phyloP scores from a whole-genome alignment of 2,888 invertebrate genomes.

The Drosophila macrospina region DNA sequence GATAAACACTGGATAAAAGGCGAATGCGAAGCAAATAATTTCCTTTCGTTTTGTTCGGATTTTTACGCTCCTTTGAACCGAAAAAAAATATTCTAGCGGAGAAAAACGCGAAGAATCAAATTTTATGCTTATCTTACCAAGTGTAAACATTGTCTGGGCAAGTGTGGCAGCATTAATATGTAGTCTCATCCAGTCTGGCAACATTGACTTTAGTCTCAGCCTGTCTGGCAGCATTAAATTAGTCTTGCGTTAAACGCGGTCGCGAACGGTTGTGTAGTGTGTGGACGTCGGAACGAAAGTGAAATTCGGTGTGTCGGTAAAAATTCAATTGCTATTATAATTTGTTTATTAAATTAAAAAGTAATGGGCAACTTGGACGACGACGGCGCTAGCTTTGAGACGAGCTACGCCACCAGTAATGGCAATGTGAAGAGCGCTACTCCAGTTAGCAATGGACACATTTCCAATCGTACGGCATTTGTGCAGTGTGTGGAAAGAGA shows the following conservation, averaged over 20 bases:
- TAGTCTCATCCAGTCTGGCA: no score
- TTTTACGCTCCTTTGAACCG: no score
- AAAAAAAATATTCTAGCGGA: no score
- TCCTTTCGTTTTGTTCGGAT: no score
- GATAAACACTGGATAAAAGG: no score
- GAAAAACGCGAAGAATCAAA: no score
- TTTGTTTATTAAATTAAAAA: background rate
- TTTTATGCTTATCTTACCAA: no score
- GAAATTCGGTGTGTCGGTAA: slow-evolving; percentile 20
- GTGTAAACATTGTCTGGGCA: no score
- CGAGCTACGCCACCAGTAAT: slow-evolving; percentile 38
- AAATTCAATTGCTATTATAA: slow-evolving; percentile 19
- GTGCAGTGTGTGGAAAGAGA: background rate
- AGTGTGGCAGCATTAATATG: no score
- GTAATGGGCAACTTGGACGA: slow-evolving; percentile 68
- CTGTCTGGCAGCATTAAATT: no score
- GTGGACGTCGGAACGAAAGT: background rate
- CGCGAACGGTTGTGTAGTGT: slow-evolving; percentile 15
- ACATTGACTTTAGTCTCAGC: no score
- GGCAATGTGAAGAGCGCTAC: slow-evolving; percentile 14
- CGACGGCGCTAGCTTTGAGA: slow-evolving; percentile 49
- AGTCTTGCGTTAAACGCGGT: slow-evolving; percentile 33
- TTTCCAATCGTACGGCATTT: slow-evolving; percentile 30
- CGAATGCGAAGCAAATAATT: no score
- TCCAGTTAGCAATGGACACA: slow-evolving; percentile 58